Percentiles rank a stretch among this genome's conserved stretches.
Conservation (phyloP, 2,797 vertebrate species). For the Balearica regulorum region DNA sequence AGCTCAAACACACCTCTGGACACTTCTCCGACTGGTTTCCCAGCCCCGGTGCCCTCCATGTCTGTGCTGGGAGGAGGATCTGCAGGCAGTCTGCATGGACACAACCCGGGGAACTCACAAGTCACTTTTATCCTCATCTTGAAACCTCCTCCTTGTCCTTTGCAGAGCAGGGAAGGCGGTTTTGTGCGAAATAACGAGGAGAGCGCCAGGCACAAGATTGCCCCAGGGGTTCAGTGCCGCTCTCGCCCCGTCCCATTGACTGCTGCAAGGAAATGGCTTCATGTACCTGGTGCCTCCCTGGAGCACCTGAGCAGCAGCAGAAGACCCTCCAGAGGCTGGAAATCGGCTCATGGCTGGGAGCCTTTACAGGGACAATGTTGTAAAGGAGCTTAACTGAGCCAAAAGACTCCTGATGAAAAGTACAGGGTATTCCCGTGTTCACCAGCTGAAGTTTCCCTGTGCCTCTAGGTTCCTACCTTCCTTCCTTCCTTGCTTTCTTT, state of each 20-base stretch:
- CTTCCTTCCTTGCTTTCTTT: neutral
- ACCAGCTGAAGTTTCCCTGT: neutral
- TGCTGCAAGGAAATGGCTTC: neutral
- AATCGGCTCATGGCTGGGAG: neutral
- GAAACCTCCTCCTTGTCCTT: neutral
- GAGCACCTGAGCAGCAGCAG: neutral
- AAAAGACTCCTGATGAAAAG: neutral
- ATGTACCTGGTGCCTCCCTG: neutral
- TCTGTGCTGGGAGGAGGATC: neutral
- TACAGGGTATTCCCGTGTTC: neutral
- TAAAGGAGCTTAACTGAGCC: neutral
- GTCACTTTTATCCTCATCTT: neutral
- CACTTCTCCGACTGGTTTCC: neutral
- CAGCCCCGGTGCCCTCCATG: rapidly evolving
- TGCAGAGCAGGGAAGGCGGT: neutral
- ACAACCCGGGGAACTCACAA: neutral
- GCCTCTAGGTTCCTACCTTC: neutral
- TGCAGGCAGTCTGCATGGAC: neutral
- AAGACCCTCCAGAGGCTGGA: neutral
- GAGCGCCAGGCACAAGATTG: neutral
- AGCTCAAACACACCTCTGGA: neutral
- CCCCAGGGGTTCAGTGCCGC: neutral
- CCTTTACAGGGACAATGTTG: neutral
- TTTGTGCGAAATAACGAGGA: neutral
- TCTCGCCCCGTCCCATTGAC: rapidly evolving